Percentiles rank a stretch among this genome's conserved stretches.
phyloP scores from a whole-genome alignment of 2,797 vertebrate species.

The Salarias fasciatus region DNA sequence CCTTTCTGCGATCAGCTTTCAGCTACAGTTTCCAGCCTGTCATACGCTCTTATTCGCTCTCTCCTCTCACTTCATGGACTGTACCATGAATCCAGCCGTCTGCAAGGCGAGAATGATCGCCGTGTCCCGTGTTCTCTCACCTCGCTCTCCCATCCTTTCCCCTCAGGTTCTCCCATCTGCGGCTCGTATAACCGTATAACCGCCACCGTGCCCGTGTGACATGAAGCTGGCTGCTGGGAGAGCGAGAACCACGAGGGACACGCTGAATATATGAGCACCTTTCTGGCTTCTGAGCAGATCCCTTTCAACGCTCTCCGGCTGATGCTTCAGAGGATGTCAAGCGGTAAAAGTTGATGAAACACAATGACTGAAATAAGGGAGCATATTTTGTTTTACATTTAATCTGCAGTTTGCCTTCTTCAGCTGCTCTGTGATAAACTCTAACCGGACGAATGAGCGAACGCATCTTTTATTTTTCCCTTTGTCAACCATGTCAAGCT shows the following conservation, averaged over 20 bases:
- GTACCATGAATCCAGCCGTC: conserved; percentile 5
- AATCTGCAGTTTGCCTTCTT: too few relatives aligned
- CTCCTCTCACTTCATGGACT: not conserved
- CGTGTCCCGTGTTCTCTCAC: conserved; percentile 35
- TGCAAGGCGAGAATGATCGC: conserved; percentile 5
- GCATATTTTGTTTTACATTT: too few relatives aligned
- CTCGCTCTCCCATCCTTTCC: conserved; percentile 19
- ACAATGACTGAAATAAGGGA: too few relatives aligned
- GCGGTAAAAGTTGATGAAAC: too few relatives aligned
- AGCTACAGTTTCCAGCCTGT: conserved; percentile 53
- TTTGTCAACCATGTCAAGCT: too few relatives aligned
- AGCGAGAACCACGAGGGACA: conserved; percentile 22
- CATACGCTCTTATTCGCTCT: conserved; percentile 18
- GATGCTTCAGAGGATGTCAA: conserved; percentile 43
- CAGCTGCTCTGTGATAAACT: too few relatives aligned
- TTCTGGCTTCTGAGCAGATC: conserved; percentile 50
- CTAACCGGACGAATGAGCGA: too few relatives aligned
- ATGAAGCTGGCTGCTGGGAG: conserved; percentile 11
- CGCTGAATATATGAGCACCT: conserved; percentile 42
- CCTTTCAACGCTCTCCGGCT: conserved; percentile 38
- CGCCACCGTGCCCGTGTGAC: conserved; percentile 18
- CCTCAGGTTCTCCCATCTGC: conserved; percentile 27
- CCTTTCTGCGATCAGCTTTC: conserved; percentile 66
- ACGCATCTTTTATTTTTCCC: too few relatives aligned
- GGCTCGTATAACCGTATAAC: conserved; percentile 36